A percentile compares a stretch with the other conserved stretches of the same genome.
Evolutionary conservation across 2,888 invertebrate genomes (phyloP).

Genomic region (Vannuccia rotundouncinata): DNA sequence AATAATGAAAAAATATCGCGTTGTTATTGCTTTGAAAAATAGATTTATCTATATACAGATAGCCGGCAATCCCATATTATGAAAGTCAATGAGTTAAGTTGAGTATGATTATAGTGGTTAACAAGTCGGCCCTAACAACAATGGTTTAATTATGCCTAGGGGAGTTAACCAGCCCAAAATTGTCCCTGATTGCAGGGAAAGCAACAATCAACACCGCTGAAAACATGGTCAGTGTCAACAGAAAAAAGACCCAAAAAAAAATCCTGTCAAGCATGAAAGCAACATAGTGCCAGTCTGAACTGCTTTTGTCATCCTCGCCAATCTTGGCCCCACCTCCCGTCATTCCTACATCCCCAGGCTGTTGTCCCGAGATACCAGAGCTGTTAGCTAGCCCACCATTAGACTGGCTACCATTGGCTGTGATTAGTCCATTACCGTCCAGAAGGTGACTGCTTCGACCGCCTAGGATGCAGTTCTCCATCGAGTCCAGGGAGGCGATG

Average conservation of each 20-base stretch:
- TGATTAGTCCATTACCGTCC: not conserved
- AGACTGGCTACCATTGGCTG: not conserved
- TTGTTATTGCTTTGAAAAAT: too few species aligned
- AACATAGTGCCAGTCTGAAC: constrained; percentile 14
- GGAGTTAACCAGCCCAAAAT: not conserved
- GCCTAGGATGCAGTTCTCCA: not conserved
- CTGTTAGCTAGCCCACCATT: not conserved
- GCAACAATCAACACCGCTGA: not conserved
- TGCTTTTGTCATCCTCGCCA: not conserved
- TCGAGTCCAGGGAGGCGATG: not conserved
- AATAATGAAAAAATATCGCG: too few species aligned
- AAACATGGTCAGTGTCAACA: not conserved
- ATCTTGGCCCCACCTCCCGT: not conserved
- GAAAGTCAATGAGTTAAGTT: too few species aligned
- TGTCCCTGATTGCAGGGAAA: not conserved
- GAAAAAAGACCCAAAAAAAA: not conserved
- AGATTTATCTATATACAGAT: too few species aligned
- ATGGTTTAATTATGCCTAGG: too few species aligned
- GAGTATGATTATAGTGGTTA: too few species aligned
- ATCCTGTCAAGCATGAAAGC: not conserved
- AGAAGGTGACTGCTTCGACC: not conserved
- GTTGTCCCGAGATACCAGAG: too few species aligned
- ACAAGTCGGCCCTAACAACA: too few species aligned
- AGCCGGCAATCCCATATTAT: too few species aligned
- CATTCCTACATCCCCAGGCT: too few species aligned